Percentiles rank a stretch among this genome's conserved stretches.
Conservation (phyloP, 2,888 invertebrate genomes). For the Chromoteleia sp. region DNA sequence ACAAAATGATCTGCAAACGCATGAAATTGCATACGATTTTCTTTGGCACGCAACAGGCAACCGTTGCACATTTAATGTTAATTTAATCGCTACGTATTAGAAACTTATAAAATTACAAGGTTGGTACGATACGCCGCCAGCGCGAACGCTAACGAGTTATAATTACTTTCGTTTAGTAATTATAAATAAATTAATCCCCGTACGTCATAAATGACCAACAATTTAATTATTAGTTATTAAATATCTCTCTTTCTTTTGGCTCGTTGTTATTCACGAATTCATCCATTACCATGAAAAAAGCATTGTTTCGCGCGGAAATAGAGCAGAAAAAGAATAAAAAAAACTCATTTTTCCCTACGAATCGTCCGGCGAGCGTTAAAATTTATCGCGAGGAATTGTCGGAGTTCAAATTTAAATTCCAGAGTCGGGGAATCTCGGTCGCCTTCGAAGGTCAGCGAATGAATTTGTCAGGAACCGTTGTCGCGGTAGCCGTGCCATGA, state of each 20-base stretch:
- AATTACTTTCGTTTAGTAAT: slow-evolving; percentile 59
- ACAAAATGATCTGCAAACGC: slow-evolving; percentile 37
- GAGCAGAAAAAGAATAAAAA: slow-evolving; percentile 20
- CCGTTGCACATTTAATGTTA: slow-evolving; percentile 44
- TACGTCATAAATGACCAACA: slow-evolving; percentile 20
- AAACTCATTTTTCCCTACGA: neutral
- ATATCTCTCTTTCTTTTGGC: slow-evolving; percentile 26
- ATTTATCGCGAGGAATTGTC: slow-evolving; percentile 1
- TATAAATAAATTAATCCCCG: slow-evolving; percentile 53
- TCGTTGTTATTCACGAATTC: slow-evolving; percentile 26
- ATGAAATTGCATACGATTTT: slow-evolving; percentile 40
- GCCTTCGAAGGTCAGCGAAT: slow-evolving; percentile 10
- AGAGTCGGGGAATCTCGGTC: slow-evolving; percentile 5
- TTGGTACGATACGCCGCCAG: slow-evolving; percentile 13
- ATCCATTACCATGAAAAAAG: slow-evolving; percentile 16
- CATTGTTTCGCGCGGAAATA: slow-evolving; percentile 34
- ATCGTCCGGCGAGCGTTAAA: slow-evolving; percentile 2
- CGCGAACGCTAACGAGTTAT: slow-evolving; percentile 41
- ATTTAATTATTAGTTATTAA: slow-evolving; percentile 45
- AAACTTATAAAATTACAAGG: slow-evolving; percentile 54
- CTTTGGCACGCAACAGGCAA: slow-evolving; percentile 44
- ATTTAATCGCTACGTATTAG: slow-evolving; percentile 54
- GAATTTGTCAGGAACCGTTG: slow-evolving; percentile 32
- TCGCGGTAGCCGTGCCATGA: slow-evolving; percentile 5
- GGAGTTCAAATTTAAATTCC: neutral